Conservation (phyloP, 2,113 vertebrate genomes). For the Myotis yumanensis region DNA sequence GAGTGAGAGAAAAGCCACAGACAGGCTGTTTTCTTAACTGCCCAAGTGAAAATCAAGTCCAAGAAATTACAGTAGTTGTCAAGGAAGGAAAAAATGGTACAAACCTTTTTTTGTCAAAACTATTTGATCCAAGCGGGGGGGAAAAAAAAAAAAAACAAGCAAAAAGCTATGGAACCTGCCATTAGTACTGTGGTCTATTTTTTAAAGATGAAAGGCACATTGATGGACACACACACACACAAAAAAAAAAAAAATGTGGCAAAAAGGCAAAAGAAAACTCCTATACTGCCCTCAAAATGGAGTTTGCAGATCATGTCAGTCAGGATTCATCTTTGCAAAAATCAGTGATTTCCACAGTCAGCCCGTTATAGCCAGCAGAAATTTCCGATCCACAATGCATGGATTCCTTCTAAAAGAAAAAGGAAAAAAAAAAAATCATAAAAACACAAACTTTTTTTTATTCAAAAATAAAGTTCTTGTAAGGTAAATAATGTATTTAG, state of each 20-base stretch:
- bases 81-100: conserved; percentile 77
- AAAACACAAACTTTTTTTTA: conserved; percentile 89
- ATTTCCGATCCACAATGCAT: conserved; percentile 95
- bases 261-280: conserved; percentile 69
- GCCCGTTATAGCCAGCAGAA: conserved; percentile 94
- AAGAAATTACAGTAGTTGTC: conserved; percentile 78
- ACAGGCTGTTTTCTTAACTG: conserved; percentile 85
- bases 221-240: conserved; percentile 61
- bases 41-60: conserved; percentile 83
- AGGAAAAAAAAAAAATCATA: conserved; percentile 82
- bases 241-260: conserved; percentile 48
- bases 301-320: conserved; percentile 89
- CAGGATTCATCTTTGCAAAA: conserved; percentile 92
- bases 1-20: conserved; percentile 64
- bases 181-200: conserved; percentile 83
- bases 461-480: conserved; percentile 96
- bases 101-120: conserved; percentile 81
- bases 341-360: conserved; percentile 89
- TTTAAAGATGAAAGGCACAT: conserved; percentile 70
- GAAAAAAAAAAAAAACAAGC: background rate
- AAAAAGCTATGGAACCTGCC: conserved; percentile 87
- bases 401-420: conserved; percentile 89
- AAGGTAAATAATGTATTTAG: conserved; percentile 99
- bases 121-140: conserved; percentile 76
- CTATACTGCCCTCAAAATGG: conserved; percentile 86